Evolutionary conservation across 2,797 vertebrate genomes (phyloP), one percentile per base, ranked within the genome.

Genomic region (Lycodopsis pacificus): DNA sequence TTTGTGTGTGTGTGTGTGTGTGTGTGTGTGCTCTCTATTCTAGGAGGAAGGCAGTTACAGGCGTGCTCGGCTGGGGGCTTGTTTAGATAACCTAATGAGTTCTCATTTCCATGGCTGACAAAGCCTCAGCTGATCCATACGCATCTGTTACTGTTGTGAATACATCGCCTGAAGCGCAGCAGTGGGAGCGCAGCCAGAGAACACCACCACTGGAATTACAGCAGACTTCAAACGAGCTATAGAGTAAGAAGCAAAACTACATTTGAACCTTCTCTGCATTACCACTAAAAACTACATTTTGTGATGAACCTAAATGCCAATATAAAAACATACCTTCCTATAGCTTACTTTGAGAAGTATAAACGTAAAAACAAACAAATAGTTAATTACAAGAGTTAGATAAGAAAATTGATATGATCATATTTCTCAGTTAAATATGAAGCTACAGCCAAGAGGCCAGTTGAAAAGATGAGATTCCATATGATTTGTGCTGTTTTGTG

Each of bases 81-180:
- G 82, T 90, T 92, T 88, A 80, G 76, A 71, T 79, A 86, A 86
- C 81, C 59, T 89, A 86, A 89, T 89, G 88, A 91, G 86, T 69
- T 79, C 85, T 90, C 73, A 86, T 91, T 91, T 88, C 76, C 83
- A 84, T 61, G 11, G 63, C 86, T 59, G 88, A 86, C 85, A 90
- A 82, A 81, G 79, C 79, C 82, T 78, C 36, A 20, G 14, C 80
- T 83, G 81, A 90, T 87, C 86, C 74, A 51, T 19, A n/a, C 27
- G 11, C 84, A 79, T 85, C 70, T 79, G 90, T 83, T 74, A 88
- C 77, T 79, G 87, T 64, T 88, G 71, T 53, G 72, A 82, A 83
- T n/a, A 53, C 58, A 69, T 27, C 15, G 53, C 83, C 80, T 46
- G 56, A 49, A 65, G 82, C 62, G 12, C 1, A 75, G 76, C 82